phyloP scores from a whole-genome alignment of 2,888 invertebrate species.

The Cenopis cana region DNA sequence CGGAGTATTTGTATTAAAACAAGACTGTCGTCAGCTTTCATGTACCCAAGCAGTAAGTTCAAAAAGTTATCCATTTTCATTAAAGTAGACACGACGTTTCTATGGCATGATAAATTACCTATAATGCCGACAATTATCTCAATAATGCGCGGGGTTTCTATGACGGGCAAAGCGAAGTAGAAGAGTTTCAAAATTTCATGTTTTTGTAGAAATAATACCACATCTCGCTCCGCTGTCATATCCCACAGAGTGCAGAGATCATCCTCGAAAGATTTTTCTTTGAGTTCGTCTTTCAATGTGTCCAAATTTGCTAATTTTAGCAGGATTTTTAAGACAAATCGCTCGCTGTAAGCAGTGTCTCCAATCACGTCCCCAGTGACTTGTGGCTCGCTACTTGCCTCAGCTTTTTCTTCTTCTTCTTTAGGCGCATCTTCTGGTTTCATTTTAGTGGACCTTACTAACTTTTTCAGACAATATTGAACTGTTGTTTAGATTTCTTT shows the following conservation, averaged over 20 bases:
- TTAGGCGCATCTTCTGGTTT: slow-evolving; percentile 58
- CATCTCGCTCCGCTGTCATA: slow-evolving; percentile 92
- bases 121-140: slow-evolving; percentile 94
- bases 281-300: slow-evolving; percentile 80
- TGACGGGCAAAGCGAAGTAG: slow-evolving; percentile 81
- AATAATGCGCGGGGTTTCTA: slow-evolving; percentile 87
- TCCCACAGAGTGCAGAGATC: slow-evolving; percentile 93
- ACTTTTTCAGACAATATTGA: not conserved
- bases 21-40: slow-evolving; percentile 88
- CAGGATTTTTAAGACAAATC: slow-evolving; percentile 89
- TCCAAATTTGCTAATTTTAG: slow-evolving; percentile 85
- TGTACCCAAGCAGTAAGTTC: slow-evolving; percentile 81
- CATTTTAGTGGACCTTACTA: slow-evolving; percentile 51
- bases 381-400: slow-evolving; percentile 45
- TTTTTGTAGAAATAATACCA: slow-evolving; percentile 88
- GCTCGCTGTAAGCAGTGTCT: slow-evolving; percentile 91
- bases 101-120: slow-evolving; percentile 92
- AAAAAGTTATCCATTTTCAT: slow-evolving; percentile 85
- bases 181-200: slow-evolving; percentile 89
- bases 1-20: slow-evolving; percentile 90
- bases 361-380: slow-evolving; percentile 92
- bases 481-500: slow-evolving; percentile 37
- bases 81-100: slow-evolving; percentile 84
- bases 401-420: slow-evolving; percentile 50
- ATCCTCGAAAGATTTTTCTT: slow-evolving; percentile 87